Conservation (phyloP, 2,113 vertebrate genomes). For the Salvelinus alpinus region DNA sequence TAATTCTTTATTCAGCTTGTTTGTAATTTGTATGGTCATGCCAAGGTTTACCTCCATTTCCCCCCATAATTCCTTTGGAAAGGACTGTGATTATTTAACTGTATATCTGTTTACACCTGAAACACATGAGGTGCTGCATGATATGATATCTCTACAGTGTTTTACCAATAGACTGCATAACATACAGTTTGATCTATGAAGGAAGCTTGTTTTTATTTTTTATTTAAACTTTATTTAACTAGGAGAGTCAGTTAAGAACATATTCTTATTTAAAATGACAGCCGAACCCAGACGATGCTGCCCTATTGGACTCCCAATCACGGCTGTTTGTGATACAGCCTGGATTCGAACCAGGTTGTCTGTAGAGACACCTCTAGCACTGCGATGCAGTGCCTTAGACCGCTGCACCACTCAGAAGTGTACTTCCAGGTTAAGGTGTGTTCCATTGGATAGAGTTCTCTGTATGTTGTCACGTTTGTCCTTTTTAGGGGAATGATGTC, state of each 20-base stretch:
- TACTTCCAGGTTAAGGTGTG: constrained; percentile 10
- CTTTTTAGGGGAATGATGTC: background rate
- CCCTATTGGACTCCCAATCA: too few species aligned
- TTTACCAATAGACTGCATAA: background rate
- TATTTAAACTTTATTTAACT: too few species aligned
- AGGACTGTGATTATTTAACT: background rate
- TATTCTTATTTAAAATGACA: too few species aligned
- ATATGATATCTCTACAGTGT: constrained; percentile 6
- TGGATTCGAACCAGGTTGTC: too few species aligned
- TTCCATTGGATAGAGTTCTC: background rate
- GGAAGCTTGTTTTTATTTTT: background rate
- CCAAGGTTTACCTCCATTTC: background rate
- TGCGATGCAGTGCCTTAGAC: too few species aligned
- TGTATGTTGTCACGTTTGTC: background rate
- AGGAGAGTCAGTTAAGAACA: too few species aligned
- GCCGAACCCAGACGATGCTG: too few species aligned
- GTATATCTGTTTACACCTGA: constrained; percentile 6
- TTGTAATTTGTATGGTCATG: background rate
- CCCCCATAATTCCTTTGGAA: background rate
- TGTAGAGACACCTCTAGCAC: too few species aligned
- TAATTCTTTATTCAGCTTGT: background rate
- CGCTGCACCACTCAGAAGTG: too few species aligned
- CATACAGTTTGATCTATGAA: background rate
- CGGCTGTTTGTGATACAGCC: too few species aligned
- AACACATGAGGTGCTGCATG: background rate